phyloP scores from a whole-genome alignment of 1,140 invertebrate genomes.

The Cecropterus lyciades region DNA sequence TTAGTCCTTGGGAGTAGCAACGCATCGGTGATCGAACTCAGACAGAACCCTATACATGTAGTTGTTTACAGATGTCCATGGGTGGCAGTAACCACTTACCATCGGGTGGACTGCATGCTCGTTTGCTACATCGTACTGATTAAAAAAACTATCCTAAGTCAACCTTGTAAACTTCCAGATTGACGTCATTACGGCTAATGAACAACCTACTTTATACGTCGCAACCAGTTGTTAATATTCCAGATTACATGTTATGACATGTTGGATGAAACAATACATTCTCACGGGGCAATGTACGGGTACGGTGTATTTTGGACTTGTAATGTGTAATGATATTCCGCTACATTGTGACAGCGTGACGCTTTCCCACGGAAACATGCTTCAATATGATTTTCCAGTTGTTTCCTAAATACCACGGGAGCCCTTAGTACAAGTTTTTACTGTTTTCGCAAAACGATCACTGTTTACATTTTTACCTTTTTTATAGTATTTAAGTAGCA shows the following conservation, averaged over 20 bases:
- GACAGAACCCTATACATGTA: no score
- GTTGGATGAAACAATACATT: conserved; percentile 73
- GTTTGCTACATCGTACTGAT: no score
- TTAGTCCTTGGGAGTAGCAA: no score
- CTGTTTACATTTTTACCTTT: no score
- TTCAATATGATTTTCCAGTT: conserved; percentile 34
- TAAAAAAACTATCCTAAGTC: no score
- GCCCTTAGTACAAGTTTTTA: no score
- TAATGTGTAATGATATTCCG: conserved; percentile 70
- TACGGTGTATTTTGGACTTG: conserved; percentile 63
- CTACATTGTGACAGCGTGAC: conserved; percentile 62
- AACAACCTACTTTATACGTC: neutral
- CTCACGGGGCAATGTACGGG: conserved; percentile 68
- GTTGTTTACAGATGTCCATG: no score
- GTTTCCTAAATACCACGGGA: conserved; percentile 28
- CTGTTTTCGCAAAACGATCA: no score
- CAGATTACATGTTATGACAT: conserved; percentile 70
- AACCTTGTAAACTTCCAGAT: neutral
- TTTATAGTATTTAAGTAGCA: no score
- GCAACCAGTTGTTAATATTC: conserved; percentile 43
- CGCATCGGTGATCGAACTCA: no score
- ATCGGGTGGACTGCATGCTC: no score
- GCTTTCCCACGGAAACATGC: conserved; percentile 60
- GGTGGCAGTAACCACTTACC: no score
- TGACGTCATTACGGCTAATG: neutral